Conservation (phyloP, 2,888 invertebrate species). For the Erpobdella octoculata region DNA sequence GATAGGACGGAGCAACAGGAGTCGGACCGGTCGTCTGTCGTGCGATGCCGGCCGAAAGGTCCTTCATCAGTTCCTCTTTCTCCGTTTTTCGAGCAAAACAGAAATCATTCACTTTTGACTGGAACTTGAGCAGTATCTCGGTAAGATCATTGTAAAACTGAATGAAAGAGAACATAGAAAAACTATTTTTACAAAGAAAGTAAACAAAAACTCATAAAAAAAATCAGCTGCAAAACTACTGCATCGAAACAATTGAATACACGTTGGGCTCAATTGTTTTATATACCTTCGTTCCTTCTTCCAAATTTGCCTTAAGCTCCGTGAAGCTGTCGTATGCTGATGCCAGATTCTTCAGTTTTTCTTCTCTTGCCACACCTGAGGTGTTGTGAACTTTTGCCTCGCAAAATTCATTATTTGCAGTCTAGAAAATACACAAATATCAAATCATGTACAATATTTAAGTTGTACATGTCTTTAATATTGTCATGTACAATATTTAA, state of each 20-base stretch:
- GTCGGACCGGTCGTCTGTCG: constrained; percentile 47
- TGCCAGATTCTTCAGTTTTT: constrained; percentile 74
- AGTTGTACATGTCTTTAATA: background rate
- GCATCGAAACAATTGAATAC: background rate
- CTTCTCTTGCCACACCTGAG: constrained; percentile 62
- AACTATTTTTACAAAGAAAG: background rate
- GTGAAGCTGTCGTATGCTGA: constrained; percentile 84
- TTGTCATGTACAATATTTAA: background rate
- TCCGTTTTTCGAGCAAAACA: constrained; percentile 98
- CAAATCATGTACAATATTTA: background rate
- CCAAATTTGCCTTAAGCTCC: constrained; percentile 79
- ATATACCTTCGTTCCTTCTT: constrained; percentile 82
- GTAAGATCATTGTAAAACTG: constrained; percentile 60
- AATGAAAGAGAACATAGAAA: constrained; percentile 32
- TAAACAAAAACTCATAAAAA: background rate
- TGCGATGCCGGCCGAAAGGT: constrained; percentile 73
- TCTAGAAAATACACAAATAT: constrained; percentile 41
- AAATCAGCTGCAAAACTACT: background rate
- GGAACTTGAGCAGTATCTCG: constrained; percentile 81
- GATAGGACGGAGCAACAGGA: constrained; percentile 47
- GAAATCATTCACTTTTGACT: constrained; percentile 93
- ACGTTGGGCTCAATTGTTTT: background rate
- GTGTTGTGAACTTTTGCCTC: constrained; percentile 61
- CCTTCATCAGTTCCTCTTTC: constrained; percentile 91
- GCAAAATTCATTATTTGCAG: constrained; percentile 59